Conservation (phyloP, 2,797 vertebrate species). For the Tarsius wallacei region DNA sequence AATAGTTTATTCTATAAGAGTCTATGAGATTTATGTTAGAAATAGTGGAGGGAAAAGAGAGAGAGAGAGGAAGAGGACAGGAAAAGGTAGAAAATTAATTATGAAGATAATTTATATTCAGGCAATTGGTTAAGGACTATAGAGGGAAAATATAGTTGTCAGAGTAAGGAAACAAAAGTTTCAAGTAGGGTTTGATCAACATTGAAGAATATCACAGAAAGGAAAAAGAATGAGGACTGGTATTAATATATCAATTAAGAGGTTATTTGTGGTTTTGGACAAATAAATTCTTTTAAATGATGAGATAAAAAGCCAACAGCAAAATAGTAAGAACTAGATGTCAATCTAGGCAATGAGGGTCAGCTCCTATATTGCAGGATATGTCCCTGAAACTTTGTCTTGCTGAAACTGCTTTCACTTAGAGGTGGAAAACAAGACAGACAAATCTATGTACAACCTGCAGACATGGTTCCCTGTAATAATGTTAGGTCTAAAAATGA, state of each 20-base stretch:
- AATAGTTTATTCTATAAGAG: background rate
- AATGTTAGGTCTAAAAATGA: background rate
- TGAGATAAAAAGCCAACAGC: background rate
- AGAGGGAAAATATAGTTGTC: background rate
- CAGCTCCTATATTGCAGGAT: background rate
- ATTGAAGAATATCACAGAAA: constrained; percentile 4
- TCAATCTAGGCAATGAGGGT: background rate
- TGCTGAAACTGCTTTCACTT: constrained; percentile 6
- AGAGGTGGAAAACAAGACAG: constrained; percentile 46
- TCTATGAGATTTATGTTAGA: background rate
- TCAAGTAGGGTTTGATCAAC: background rate
- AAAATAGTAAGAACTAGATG: background rate
- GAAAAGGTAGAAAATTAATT: background rate
- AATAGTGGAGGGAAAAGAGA: background rate
- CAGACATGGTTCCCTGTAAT: background rate
- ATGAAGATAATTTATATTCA: constrained; percentile 8
- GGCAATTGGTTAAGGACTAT: background rate
- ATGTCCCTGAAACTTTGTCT: background rate
- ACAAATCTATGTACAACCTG: background rate
- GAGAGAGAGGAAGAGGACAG: background rate
- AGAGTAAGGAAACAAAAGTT: background rate
- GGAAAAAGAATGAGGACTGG: background rate
- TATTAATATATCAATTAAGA: background rate
- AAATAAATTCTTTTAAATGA: background rate
- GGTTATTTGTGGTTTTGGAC: background rate